These are phyloP conservation scores for Platyrinchus mystaceus DNA, from an alignment of 2,797 vertebrate genomes.

Conservation along the genomic window DNA sequence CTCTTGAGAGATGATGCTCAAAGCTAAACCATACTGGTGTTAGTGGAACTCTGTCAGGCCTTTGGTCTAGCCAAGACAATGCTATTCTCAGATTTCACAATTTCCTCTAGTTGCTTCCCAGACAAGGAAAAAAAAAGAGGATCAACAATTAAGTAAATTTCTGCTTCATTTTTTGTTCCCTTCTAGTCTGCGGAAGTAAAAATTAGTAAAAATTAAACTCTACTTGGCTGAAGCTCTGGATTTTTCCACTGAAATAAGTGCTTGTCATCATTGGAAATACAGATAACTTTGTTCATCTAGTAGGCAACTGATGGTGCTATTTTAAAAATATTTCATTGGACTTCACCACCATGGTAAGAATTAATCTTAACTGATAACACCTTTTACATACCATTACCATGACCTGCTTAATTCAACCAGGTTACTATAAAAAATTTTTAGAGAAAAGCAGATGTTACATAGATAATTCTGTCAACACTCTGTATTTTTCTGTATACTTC, in stretches of 20 bases:
- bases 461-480: not conserved
- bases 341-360: not conserved
- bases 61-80: not conserved
- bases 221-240: not conserved
- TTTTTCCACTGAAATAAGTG: not conserved
- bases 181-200: not conserved
- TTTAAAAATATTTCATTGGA: not conserved
- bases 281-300: not conserved
- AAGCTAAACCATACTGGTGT: not conserved
- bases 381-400: not conserved
- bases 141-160: not conserved
- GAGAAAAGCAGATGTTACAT: not conserved
- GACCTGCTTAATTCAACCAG: not conserved
- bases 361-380: not conserved
- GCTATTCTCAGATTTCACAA: not conserved
- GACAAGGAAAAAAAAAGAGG: not conserved
- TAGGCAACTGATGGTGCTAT: not conserved
- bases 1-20: not conserved
- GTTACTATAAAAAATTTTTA: not conserved
- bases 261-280: not conserved
- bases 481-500: not conserved
- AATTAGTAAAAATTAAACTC: not conserved
- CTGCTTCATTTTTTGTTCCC: not conserved
- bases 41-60: not conserved
- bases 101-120: not conserved